Base-by-base conservation (phyloP, 2,888 invertebrate species). In the Athalia cordata region DNA sequence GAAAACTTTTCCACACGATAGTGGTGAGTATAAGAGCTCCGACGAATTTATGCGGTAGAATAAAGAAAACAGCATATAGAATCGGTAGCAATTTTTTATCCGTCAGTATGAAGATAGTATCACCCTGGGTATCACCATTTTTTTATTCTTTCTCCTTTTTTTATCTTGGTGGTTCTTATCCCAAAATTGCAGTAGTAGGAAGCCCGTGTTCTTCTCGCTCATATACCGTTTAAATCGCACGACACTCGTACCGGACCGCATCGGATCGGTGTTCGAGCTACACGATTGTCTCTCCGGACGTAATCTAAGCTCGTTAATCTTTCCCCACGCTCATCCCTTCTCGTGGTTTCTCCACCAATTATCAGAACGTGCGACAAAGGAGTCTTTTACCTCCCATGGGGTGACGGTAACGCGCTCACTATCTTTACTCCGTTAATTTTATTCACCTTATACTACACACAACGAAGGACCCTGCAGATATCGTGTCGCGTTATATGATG, bases 331-430 rank as follows among this genome's bases (percentile, higher is more conserved):
- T 72, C 59, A 72, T 72, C 72, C 72, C 72, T 45, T 72, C 72
- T 72, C 59, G 59, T 72, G 57, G 72, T 29, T 72, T 57, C 72
- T 57, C 72, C 59, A 72, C 72, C 72, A 72, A 72, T 72, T 72
- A 72, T 72, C 72, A 72, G 72, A 72, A 72, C 72, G 59, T 59
- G 72, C 72, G 72, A 72, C 72, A 72, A 72, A 72, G 72, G 72
- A 72, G 72, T 68, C 52, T 49, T 49, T n/a, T 72, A 72, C 72
- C 72, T 72, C 72, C 72, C 72, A 59, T 59, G 59, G 72, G 72
- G 72, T 72, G 9, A 59, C 57, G 55, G 70, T n/a, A 70, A 47
- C 70, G 55, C 67, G 68, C 13, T 29, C 13, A 59, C 72, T 72
- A 72, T 72, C 72, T 72, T 59, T 47, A 9, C n/a, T 72, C 57